phyloP scores from a whole-genome alignment of 23 tunicate species.

The Clavelina lepadiformis region DNA sequence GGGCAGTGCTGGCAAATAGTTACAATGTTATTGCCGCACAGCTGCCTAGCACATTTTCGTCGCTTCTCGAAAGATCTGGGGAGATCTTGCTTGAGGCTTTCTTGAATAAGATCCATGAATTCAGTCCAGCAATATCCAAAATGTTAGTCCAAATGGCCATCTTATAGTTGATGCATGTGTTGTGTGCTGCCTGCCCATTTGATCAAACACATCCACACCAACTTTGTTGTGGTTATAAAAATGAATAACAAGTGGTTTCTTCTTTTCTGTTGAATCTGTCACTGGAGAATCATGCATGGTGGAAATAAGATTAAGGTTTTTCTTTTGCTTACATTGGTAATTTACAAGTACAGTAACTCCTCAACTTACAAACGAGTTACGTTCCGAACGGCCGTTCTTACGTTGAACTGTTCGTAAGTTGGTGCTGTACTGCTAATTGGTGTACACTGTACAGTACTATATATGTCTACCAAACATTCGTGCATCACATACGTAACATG shows the following conservation, averaged over 20 bases:
- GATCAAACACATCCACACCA: slow-evolving; percentile 1
- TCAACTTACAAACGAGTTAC: too few species aligned
- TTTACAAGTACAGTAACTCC: slow-evolving; percentile 20
- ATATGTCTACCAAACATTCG: too few species aligned
- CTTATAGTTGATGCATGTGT: slow-evolving; percentile 10
- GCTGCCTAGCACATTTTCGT: too few species aligned
- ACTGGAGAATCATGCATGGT: slow-evolving; percentile 11
- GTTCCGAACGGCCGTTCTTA: too few species aligned
- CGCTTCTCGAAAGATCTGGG: too few species aligned
- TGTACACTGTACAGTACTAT: too few species aligned
- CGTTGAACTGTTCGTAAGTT: too few species aligned
- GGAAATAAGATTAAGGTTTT: slow-evolving; percentile 12
- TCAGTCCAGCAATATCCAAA: slow-evolving; percentile 11
- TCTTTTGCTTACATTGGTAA: slow-evolving; percentile 5
- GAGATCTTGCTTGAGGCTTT: slow-evolving; percentile 4
- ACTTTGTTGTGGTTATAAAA: slow-evolving; percentile 6
- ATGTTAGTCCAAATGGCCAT: slow-evolving; percentile 13
- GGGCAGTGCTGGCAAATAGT: too few species aligned
- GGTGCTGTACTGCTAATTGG: too few species aligned
- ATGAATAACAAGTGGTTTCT: background rate
- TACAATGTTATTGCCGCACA: too few species aligned
- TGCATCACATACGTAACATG: too few species aligned
- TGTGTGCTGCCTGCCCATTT: slow-evolving; percentile 1
- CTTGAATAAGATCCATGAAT: slow-evolving; percentile 3
- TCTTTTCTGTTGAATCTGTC: slow-evolving; percentile 5